These are phyloP conservation scores for Macrosiphum euphorbiae DNA, from an alignment of 2,888 invertebrate species.

Conservation along the genomic window DNA sequence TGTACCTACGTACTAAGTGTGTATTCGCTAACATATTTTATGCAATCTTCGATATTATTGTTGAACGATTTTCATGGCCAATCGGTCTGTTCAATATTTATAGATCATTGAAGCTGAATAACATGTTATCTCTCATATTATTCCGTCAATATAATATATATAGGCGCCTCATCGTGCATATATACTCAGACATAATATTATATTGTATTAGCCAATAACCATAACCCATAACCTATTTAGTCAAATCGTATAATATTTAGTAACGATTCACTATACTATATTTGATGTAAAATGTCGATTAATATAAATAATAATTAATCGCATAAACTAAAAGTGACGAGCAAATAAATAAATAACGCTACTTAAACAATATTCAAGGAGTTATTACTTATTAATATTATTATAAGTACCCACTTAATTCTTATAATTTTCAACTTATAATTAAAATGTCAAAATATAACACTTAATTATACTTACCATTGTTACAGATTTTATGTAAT, in stretches of 20 bases:
- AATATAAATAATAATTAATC: not conserved
- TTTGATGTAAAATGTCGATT: not conserved
- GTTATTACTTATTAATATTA: not conserved
- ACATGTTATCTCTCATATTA: not conserved
- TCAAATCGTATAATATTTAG: not conserved
- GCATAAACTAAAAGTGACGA: not conserved
- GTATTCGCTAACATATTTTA: not conserved
- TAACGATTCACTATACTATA: not conserved
- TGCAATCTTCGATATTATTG: constrained; percentile 28
- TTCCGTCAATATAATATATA: not conserved
- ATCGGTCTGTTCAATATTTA: not conserved
- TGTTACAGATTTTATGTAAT: not conserved
- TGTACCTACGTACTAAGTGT: not conserved
- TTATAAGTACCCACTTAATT: not conserved
- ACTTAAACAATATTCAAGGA: not conserved
- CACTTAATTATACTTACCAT: not conserved
- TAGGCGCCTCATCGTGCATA: too few relatives aligned
- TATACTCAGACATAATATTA: not conserved
- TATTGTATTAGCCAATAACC: not conserved
- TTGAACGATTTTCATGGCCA: constrained; percentile 31
- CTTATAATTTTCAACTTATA: not conserved
- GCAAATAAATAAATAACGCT: not conserved
- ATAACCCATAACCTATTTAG: not conserved
- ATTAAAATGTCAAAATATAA: not conserved
- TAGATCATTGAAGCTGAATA: constrained; percentile 4